Evolutionary conservation across 2,797 vertebrate species (phyloP), one percentile per base, ranked within the genome.

Genomic region (Pelochelys cantorii): DNA sequence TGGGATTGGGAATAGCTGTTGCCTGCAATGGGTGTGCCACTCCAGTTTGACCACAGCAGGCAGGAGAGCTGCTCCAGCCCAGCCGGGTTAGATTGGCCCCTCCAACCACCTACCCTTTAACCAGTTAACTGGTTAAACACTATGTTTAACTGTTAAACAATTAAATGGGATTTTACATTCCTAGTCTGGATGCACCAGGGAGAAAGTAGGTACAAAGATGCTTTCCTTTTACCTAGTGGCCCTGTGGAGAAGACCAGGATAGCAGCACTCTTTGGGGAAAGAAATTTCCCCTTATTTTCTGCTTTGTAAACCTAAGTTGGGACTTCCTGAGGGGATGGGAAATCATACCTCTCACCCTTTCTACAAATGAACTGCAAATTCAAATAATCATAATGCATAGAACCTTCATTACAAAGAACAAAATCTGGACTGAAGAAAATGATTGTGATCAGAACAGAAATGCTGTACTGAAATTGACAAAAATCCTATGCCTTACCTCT

Each of bases 401-500:
- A 71, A 23, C n/a, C 15, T 71, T 12, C n/a, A 42, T 75, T 22
- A 55, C 52, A 60, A 17, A 79, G 7, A 84, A 13, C 56, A 80
- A 92, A 37, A 27, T 53, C 62, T 27, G 8, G n/a, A 34, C 13
- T 75, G 65, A 75, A 7, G 23, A 77, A 81, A 31, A 81, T 5
- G 7, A 84, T 14, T 83, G 62, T 34, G 14, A 25, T 31, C 11
- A 23, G 25, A 14, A 27, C 6, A 17, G 65, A 34, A 4, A 11
- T 42, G 27, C 18, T 27, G 37, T 78, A 59, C 48, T 77, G 77
- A 29, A 23, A 85, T 56, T 2, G 29, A 71, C 65, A 86, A 10
- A n/a, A 78, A 56, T 4, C 7, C 60, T 4, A 3, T 31, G 14
- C 54, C 96, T 97, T 94, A 97, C 97, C 97, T 95, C 71, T 84